These are phyloP conservation scores for Protobothrops mucrosquamatus DNA, from an alignment of 2,113 vertebrate genomes.

Conservation along the genomic window DNA sequence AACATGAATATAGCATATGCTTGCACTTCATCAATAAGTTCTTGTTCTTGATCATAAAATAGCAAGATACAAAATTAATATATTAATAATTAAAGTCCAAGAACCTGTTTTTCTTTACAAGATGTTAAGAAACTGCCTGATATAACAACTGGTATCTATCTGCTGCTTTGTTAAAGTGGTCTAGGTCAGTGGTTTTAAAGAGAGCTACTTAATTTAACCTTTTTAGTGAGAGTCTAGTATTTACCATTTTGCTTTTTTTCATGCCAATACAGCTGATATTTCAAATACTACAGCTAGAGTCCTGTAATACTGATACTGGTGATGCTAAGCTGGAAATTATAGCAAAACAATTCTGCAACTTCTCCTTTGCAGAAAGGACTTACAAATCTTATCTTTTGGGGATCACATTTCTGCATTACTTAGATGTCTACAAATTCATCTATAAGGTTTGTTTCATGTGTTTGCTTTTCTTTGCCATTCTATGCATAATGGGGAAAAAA, in stretches of 20 bases:
- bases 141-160: not conserved
- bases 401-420: constrained; percentile 76
- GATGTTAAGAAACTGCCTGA: not conserved
- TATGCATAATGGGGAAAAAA: not conserved
- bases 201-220: not conserved
- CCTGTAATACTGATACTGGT: constrained; percentile 62
- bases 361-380: constrained; percentile 70
- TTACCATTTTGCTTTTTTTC: constrained; percentile 30
- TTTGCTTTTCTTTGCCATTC: not conserved
- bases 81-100: not conserved
- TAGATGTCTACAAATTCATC: constrained; percentile 73
- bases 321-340: constrained; percentile 45
- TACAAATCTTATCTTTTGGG: constrained; percentile 68
- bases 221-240: not conserved
- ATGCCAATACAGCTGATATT: constrained; percentile 66
- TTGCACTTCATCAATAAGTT: not conserved
- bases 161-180: constrained; percentile 28
- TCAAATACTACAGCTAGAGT: constrained; percentile 67
- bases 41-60: not conserved
- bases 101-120: not conserved
- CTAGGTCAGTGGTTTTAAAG: not conserved
- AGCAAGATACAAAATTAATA: not conserved
- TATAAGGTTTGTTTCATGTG: constrained; percentile 68
- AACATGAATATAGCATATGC: not conserved
- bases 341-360: constrained; percentile 73